These are phyloP conservation scores for Aphelenchoides besseyi DNA, from an alignment of 1,140 invertebrate genomes.

Conservation along the genomic window DNA sequence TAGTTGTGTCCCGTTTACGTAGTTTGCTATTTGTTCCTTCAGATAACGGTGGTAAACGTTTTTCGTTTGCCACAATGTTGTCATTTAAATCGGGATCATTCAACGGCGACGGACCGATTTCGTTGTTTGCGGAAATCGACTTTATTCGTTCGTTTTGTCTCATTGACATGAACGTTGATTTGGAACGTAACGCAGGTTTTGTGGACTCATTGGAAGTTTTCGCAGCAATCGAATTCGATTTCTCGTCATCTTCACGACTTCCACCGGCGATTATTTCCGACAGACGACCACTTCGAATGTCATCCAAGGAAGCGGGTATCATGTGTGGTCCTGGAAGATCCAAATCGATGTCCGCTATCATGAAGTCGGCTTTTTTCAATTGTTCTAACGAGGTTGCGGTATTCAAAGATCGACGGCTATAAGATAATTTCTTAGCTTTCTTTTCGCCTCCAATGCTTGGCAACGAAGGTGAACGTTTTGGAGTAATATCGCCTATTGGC, in stretches of 20 bases:
- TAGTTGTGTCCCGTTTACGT: no score
- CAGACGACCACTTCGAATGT: constrained; percentile 10
- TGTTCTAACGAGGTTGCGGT: neutral
- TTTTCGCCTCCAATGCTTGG: neutral
- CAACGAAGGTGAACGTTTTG: constrained; percentile 12
- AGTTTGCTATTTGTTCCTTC: neutral
- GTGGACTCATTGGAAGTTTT: neutral
- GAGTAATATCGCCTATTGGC: neutral
- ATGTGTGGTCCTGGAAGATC: constrained; percentile 18
- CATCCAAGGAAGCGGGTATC: constrained; percentile 9
- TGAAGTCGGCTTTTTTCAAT: constrained; percentile 9
- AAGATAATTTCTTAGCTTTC: neutral
- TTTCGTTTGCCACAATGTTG: neutral
- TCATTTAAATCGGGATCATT: neutral
- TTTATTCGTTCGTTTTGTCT: neutral
- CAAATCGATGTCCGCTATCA: constrained; percentile 19
- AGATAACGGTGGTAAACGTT: neutral
- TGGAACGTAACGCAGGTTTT: neutral
- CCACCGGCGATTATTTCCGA: neutral
- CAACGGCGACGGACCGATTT: neutral
- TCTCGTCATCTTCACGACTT: neutral
- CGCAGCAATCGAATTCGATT: neutral
- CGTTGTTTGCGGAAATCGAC: neutral
- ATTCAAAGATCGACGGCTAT: neutral
- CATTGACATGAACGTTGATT: neutral